These are phyloP conservation scores for Eulemur macaco DNA, from an alignment of 2,113 vertebrate genomes.

Conservation along the genomic window DNA sequence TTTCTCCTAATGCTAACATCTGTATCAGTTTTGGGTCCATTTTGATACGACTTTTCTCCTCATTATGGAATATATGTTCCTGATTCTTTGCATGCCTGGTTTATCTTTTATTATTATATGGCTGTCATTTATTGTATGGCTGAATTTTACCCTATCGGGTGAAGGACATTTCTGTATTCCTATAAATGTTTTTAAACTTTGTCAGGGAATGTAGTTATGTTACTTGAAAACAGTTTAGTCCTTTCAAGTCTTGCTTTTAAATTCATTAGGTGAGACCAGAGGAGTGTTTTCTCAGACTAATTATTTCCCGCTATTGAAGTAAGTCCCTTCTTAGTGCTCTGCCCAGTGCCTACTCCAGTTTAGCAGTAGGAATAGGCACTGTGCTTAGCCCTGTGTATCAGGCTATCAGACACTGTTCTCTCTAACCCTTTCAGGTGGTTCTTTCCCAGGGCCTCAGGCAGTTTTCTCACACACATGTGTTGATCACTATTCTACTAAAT, in stretches of 20 bases:
- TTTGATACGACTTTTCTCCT: conserved; percentile 2
- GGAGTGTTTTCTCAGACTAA: not conserved
- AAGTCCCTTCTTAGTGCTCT: not conserved
- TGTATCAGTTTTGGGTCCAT: not conserved
- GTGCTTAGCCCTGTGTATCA: not conserved
- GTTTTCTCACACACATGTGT: not conserved
- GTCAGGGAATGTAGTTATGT: not conserved
- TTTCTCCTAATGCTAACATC: conserved; percentile 7
- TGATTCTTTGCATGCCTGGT: not conserved
- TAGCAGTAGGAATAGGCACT: not conserved
- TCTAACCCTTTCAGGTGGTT: not conserved
- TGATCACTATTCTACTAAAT: not conserved
- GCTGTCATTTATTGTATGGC: not conserved
- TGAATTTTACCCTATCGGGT: not conserved
- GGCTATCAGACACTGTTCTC: not conserved
- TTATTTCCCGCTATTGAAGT: not conserved
- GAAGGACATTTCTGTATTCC: not conserved
- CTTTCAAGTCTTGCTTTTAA: conserved; percentile 22
- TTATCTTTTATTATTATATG: not conserved
- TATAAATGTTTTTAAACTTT: conserved; percentile 38
- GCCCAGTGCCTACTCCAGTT: not conserved
- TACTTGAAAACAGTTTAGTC: not conserved
- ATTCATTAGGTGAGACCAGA: not conserved
- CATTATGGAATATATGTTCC: not conserved
- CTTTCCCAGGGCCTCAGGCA: not conserved